These are phyloP conservation scores for Mamestra brassicae DNA, from an alignment of 2,888 invertebrate genomes.

Conservation along the genomic window DNA sequence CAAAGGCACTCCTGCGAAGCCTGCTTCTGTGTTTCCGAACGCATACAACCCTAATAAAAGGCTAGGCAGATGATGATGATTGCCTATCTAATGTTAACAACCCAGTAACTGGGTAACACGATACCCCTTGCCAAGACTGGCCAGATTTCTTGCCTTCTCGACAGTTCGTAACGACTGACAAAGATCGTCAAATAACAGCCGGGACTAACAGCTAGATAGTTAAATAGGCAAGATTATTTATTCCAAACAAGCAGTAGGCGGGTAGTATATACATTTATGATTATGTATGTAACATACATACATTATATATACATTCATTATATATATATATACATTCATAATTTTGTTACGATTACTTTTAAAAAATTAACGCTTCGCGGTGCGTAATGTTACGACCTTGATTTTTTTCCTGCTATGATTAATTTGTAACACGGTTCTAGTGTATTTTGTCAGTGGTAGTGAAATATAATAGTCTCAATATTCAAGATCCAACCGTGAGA, in stretches of 20 bases:
- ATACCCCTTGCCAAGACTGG: too few relatives aligned
- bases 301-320: constrained; percentile 6
- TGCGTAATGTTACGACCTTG: constrained; percentile 15
- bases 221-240: too few relatives aligned
- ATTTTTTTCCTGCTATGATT: background rate
- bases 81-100: too few relatives aligned
- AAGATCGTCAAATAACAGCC: too few relatives aligned
- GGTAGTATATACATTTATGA: constrained; percentile 7
- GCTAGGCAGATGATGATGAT: too few relatives aligned
- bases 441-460: background rate
- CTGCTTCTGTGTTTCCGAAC: too few relatives aligned
- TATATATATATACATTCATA: constrained; percentile 10
- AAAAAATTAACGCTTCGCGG: constrained; percentile 11
- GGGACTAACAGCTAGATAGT: too few relatives aligned
- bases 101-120: too few relatives aligned
- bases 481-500: background rate
- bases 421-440: background rate
- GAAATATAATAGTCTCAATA: background rate
- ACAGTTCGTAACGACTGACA: too few relatives aligned
- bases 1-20: too few relatives aligned
- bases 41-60: too few relatives aligned
- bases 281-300: constrained; percentile 15
- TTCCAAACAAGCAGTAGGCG: background rate
- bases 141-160: too few relatives aligned
- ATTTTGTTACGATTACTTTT: background rate